Conservation (phyloP, 2,113 vertebrate genomes). For the Genyomyrus donnyi region DNA sequence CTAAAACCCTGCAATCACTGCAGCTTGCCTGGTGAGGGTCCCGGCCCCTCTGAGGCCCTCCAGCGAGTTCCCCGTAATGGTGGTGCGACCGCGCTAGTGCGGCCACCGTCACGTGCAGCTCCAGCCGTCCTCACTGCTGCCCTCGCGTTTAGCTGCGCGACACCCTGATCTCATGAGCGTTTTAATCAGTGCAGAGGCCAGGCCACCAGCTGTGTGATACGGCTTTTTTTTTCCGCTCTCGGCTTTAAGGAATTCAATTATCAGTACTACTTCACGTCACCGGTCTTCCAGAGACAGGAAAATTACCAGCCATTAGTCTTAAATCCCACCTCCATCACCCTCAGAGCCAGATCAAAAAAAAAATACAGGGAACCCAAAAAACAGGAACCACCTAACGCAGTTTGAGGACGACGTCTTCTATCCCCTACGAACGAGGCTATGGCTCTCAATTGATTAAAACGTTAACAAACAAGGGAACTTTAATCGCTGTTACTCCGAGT, state of each 20-base stretch:
- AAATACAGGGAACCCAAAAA: not conserved
- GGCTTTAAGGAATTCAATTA: slow-evolving; percentile 30
- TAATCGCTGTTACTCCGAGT: not conserved
- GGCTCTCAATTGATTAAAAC: slow-evolving; percentile 1
- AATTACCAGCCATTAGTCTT: not conserved
- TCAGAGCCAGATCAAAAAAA: not conserved
- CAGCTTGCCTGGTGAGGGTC: not conserved
- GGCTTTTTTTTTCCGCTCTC: not conserved
- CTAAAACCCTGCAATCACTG: not conserved
- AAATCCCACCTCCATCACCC: not conserved
- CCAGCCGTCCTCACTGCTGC: slow-evolving; percentile 3
- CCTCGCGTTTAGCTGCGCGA: slow-evolving; percentile 20
- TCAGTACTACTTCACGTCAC: slow-evolving; percentile 4
- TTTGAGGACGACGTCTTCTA: not conserved
- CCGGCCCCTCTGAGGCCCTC: not conserved
- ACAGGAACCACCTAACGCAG: not conserved
- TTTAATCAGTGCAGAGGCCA: slow-evolving; percentile 35
- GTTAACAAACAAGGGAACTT: slow-evolving; percentile 10
- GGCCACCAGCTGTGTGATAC: slow-evolving; percentile 22
- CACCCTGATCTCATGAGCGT: slow-evolving; percentile 31
- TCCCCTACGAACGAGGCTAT: not conserved
- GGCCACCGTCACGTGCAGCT: not conserved
- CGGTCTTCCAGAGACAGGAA: not conserved
- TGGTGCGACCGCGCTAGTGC: too few relatives aligned
- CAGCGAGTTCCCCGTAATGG: not conserved